Base-by-base conservation (phyloP, 2,113 vertebrate species). In the Jacana jacana region DNA sequence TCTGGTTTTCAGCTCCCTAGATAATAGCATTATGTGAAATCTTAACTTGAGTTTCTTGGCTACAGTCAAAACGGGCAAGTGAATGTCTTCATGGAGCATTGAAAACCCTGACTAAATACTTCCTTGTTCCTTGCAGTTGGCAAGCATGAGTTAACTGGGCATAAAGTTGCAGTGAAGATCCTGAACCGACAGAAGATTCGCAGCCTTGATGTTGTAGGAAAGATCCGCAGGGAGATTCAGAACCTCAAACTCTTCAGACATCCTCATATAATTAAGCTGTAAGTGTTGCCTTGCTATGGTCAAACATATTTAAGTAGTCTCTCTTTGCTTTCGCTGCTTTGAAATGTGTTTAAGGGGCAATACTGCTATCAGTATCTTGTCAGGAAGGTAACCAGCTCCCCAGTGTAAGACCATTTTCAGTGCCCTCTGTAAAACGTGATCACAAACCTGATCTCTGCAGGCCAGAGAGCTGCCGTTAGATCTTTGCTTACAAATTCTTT, bases 211-310 rank as follows among this genome's bases (percentile, higher is more conserved):
- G 99, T 99, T 84, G 99, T 99, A 64, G 99, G 99, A 91, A 99
- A 99, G 97, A 99, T 99, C 93, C 99, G 99, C 42, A 97, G 99
- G 78, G 99, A 99, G 93, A 99, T 99, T 93, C 99, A 99, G 98
- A 99, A 99, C 97, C 99, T 99, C 93, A 99, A 99, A 95, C 99
- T 99, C 89, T 99, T 99, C 97, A 98, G 99, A 48, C 99, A 99
- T 95, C 99, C 99, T 83, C 99, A 99, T 95, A 99, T 99, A 98
- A 99, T 99, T 97, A 99, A 99, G 97, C 97, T 99, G 99, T 99
- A 98, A 99, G 99, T 98, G 97, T 89, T 95, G 89, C 89, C 89
- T 95, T 95, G 31, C 66, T 83, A 1, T 81, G 57, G 63, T 60
- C 4, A 94, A 97, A 94, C 54, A 69, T 88, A 88, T 55, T 81